Evolutionary conservation across 1,140 invertebrate species (phyloP).

Genomic region (Cardiocondyla obscurior): DNA sequence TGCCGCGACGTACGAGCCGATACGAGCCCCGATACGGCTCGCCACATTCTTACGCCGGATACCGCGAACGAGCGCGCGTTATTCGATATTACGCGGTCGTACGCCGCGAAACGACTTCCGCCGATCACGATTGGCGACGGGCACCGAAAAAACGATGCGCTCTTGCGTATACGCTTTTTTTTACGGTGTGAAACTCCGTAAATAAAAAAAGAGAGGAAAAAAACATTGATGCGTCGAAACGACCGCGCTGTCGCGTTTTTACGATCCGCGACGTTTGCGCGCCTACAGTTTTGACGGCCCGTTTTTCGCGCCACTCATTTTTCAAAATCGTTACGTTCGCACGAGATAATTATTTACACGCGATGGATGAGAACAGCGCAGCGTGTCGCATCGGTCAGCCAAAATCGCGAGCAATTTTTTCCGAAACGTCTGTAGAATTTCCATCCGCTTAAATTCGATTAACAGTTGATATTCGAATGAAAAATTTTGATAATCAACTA

Average conservation of each 20-base stretch:
- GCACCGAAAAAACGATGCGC: slow-evolving; percentile 2
- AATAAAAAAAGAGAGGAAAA: neutral
- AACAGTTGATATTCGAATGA: neutral
- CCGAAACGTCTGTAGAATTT: neutral
- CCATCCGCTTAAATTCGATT: neutral
- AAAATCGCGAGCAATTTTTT: neutral
- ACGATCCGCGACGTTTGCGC: neutral
- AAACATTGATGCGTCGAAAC: neutral
- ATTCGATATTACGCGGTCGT: slow-evolving; percentile 52
- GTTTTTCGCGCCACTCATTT: slow-evolving; percentile 33
- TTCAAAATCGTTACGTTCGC: slow-evolving; percentile 8
- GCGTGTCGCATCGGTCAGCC: neutral
- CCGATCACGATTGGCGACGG: neutral
- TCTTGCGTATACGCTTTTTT: neutral
- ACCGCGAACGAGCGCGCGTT: slow-evolving; percentile 26
- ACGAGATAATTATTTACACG: slow-evolving; percentile 26
- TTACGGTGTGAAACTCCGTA: neutral
- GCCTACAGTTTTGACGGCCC: neutral
- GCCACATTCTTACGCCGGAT: slow-evolving; percentile 43
- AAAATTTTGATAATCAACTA: neutral
- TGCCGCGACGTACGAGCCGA: neutral
- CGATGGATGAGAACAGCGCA: neutral
- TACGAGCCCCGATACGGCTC: slow-evolving; percentile 14
- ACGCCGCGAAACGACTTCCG: slow-evolving; percentile 7
- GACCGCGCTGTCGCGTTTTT: slow-evolving; percentile 2